Base-by-base conservation (phyloP, 2,888 invertebrate genomes). In the Apotomis capreana region DNA sequence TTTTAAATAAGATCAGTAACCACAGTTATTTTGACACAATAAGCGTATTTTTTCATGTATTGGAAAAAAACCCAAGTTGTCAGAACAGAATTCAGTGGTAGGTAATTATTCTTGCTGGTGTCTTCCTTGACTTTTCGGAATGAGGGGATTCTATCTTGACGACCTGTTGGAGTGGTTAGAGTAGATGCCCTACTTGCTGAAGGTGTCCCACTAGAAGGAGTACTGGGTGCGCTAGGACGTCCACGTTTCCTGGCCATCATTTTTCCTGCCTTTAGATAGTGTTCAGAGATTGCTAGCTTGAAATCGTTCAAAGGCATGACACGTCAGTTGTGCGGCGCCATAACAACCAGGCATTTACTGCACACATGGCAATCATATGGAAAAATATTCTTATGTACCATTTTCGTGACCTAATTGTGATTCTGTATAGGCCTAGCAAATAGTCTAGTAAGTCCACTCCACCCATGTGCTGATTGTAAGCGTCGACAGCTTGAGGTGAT, bases 261-360 rank as follows among this genome's bases (percentile, higher is more conserved):
- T n/a, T n/a, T n/a, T n/a, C n/a, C n/a, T n/a, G n/a, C n/a, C n/a
- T n/a, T n/a, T n/a, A n/a, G n/a, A n/a, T n/a, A n/a, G n/a, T n/a
- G n/a, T n/a, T n/a, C n/a, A n/a, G 58, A 71, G 26, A 37, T 65
- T n/a, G 65, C 15, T 70, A 69, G 46, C 51, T 73, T 73, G 54
- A 74, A 74, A 60, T 72, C 72, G 67, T 68, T 70, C 52, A 72
- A 59, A 13, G 74, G 26, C 73, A 72, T 63, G 63, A 62, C 55
- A n/a, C 3, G 4, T 26, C 13, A 51, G 26, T 55, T 0, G 36
- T 15, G n/a, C 68, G 59, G 5, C 73, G 73, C 68, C 65, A 73
- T 8, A 65, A 10, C 10, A 69, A 55, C 64, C 73, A 73, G n/a
- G 57, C 57, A 57, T 73, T 69, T 1, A 69, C 69, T 5, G 37